Evolutionary conservation across 2,888 invertebrate species (phyloP), one percentile per base, ranked within the genome.

Genomic region (Hirtodrosophila trivittata): DNA sequence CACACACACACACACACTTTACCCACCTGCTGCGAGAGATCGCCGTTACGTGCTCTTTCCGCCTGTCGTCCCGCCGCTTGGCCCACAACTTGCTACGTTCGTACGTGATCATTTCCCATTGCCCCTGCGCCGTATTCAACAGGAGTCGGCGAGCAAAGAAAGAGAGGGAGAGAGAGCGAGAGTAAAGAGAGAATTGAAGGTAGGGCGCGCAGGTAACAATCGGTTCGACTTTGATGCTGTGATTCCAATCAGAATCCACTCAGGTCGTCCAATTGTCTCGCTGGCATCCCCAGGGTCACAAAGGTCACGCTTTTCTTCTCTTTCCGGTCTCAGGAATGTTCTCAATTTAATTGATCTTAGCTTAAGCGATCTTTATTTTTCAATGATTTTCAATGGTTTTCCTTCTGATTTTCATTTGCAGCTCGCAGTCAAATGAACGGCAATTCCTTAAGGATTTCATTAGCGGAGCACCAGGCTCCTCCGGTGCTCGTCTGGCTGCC

Each of bases 381-480:
- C n/a, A 18, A 6, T 45, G 3, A 7, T 5, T 12, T n/a, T n/a
- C 8, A 13, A n/a, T 0, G 3, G 9, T 1, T 5, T 13, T 7
- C 14, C 3, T n/a, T 33, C n/a, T 8, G 2, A 21, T 5, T 21
- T 35, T 10, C 49, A 2, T 25, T 92, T 92, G 74, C 89, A 96
- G 96, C 83, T 94, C 94, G 73, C 95, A 96, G 87, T 97, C 97
- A 18, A 97, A 97, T 89, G 98, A 98, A 90, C 93, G 97, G 4
- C 94, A 97, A 68, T 98, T 98, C 90, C 93, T 98, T 49, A 94
- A 96, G 58, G 98, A 98, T 89, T 97, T 98, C 89, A 97, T 99
- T 45, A 93, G 94, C 26, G 97, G 97, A 55, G 94, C 95, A 0
- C 94, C 95, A 13, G 96, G 95, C 7, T 93, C 94, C 0, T 96